These are phyloP conservation scores for Jacana jacana DNA, from an alignment of 2,113 vertebrate species.

Conservation along the genomic window DNA sequence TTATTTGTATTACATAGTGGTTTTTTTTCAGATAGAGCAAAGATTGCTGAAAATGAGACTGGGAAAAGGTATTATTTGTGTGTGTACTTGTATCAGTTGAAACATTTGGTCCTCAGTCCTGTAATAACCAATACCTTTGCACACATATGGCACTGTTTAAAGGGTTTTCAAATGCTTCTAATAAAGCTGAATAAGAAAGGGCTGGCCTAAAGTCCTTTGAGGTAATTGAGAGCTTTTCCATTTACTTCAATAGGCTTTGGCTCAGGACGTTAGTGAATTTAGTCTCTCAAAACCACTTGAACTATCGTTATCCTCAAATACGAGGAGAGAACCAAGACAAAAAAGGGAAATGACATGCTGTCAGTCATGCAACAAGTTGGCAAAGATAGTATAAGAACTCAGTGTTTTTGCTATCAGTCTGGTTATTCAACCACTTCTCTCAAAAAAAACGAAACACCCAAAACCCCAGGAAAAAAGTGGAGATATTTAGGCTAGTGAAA, in stretches of 20 bases:
- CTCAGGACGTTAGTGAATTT: neutral
- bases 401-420: neutral
- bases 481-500: neutral
- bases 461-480: neutral
- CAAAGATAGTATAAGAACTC: neutral
- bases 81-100: neutral
- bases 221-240: neutral
- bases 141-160: neutral
- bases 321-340: neutral
- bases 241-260: neutral
- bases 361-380: neutral
- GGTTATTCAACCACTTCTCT: neutral
- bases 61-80: neutral
- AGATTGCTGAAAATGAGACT: neutral
- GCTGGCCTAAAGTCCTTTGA: conserved; percentile 8
- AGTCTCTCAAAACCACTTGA: neutral
- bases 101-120: neutral
- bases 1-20: neutral
- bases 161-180: conserved; percentile 9
- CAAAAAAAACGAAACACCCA: neutral
- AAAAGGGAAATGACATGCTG: neutral
- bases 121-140: neutral
- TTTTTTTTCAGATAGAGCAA: neutral
- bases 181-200: neutral
- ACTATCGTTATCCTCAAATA: neutral